Evolutionary conservation across 2,113 vertebrate species (phyloP).

Genomic region (Myotis brandtii): DNA sequence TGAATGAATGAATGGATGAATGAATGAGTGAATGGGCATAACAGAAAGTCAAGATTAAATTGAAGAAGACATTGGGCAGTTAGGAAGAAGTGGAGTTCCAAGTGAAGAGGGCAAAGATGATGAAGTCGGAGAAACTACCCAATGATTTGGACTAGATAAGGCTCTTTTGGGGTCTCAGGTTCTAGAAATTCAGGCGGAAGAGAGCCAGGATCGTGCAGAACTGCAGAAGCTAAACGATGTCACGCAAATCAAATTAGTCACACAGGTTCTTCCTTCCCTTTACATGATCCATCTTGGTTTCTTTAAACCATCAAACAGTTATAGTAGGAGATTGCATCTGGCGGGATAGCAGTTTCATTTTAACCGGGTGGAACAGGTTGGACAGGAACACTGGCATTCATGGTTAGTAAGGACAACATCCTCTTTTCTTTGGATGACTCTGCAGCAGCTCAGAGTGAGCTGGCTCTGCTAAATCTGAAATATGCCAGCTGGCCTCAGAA

Average conservation of each 20-base stretch:
- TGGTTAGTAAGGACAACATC: neutral
- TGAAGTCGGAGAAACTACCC: neutral
- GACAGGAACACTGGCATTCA: constrained; percentile 46
- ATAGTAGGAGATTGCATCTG: constrained; percentile 16
- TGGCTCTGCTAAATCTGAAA: constrained; percentile 10
- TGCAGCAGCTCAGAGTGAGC: neutral
- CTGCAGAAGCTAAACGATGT: neutral
- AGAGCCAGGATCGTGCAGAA: neutral
- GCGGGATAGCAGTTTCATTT: neutral
- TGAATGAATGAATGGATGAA: neutral
- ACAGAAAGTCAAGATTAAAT: neutral
- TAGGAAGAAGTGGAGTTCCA: neutral
- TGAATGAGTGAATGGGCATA: neutral
- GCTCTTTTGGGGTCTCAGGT: neutral
- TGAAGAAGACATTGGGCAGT: neutral
- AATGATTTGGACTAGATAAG: neutral
- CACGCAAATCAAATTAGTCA: neutral
- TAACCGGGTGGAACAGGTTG: neutral
- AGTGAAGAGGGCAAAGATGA: neutral
- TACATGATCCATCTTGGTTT: neutral
- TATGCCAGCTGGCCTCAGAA: neutral
- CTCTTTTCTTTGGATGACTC: neutral
- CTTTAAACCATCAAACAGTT: constrained; percentile 48
- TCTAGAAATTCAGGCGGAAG: neutral
- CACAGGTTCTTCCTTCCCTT: neutral